Evolutionary conservation across 2,113 vertebrate genomes (phyloP), one percentile per base, ranked within the genome.

Genomic region (Scalopus aquaticus): DNA sequence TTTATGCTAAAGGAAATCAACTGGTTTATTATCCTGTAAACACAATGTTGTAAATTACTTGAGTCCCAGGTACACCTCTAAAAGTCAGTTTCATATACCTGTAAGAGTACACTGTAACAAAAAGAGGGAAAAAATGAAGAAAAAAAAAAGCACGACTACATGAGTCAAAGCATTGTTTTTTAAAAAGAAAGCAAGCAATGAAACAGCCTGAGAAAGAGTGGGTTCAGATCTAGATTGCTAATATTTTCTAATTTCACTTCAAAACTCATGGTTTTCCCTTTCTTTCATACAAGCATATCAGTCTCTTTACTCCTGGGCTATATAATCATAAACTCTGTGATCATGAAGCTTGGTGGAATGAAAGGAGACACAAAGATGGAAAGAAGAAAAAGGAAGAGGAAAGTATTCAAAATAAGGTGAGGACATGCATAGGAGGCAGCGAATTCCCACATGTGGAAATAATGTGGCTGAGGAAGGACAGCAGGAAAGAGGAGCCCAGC

Each of bases 61-160:
- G 13, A 80, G 58, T 78, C 22, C 35, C 46, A 67, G 24, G 62
- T 64, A 70, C 94, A 19, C 28, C 16, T 13, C 42, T 60, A 44
- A 83, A 96, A 91, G 46, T 65, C 84, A 77, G 16, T 94, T 93
- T 69, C 32, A 62, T 13, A 22, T 69, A 62, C 28, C 32, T 89
- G 26, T 93, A 86, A 92, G 82, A 73, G 4, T 76, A 58, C 0
- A 70, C 16, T 30, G 72, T 11, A 46, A 2, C 3, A 13, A 28
- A 69, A 24, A 37, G 19, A 0, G 11, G 6, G 58, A 84, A 30
- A 70, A 5, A 9, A 30, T 60, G 64, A n/a, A n/a, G 30, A 28
- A 30, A 62, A 64, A 30, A 28, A 67, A 35, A 72, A 9, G 4
- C 83, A 37, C 44, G 6, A 54, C 42, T 58, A 73, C 60, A 85